phyloP scores from a whole-genome alignment of 2,113 vertebrate genomes.

The Riparia riparia region DNA sequence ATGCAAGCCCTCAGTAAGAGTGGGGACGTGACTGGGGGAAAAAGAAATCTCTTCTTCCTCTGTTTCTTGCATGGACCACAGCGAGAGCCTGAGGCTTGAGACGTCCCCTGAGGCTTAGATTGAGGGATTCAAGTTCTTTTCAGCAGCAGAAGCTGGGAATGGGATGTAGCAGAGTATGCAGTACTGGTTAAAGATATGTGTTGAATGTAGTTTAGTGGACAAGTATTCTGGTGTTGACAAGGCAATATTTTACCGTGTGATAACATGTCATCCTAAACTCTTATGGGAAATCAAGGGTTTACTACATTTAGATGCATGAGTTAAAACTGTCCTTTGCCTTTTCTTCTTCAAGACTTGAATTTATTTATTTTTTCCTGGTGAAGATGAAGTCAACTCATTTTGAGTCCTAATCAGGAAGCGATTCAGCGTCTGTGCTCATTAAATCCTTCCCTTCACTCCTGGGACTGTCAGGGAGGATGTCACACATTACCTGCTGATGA shows the following conservation, averaged over 20 bases:
- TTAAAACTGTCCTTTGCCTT: neutral
- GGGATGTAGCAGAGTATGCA: neutral
- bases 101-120: neutral
- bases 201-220: neutral
- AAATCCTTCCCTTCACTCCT: slow-evolving; percentile 49
- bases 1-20: neutral
- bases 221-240: neutral
- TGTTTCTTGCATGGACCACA: neutral
- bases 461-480: slow-evolving; percentile 46
- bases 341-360: neutral
- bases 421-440: slow-evolving; percentile 52
- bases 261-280: neutral
- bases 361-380: neutral
- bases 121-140: neutral
- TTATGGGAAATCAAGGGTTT: neutral
- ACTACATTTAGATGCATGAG: neutral
- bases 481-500: slow-evolving; percentile 55
- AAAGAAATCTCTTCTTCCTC: neutral
- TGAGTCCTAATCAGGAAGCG: slow-evolving; percentile 57
- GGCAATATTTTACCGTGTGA: neutral
- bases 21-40: neutral
- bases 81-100: neutral
- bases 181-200: neutral
- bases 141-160: neutral
- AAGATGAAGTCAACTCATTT: slow-evolving; percentile 41